Evolutionary conservation across 2,113 vertebrate species (phyloP).

Genomic region (Syngnathoides biaculeatus): DNA sequence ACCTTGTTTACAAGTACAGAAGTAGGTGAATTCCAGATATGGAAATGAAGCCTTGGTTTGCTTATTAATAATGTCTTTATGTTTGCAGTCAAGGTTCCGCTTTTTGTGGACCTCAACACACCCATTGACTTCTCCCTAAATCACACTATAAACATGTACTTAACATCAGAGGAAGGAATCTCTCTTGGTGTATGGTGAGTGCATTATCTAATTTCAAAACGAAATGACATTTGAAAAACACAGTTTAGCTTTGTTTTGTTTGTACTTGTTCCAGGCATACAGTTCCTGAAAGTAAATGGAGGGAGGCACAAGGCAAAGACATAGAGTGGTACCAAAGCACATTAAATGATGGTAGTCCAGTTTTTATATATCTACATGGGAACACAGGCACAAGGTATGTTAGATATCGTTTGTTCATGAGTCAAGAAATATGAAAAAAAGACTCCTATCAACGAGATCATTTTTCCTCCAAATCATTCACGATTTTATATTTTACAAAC

Average conservation of each 20-base stretch:
- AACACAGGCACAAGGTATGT: constrained; percentile 80
- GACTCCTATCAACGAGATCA: constrained; percentile 5
- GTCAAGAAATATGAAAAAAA: neutral
- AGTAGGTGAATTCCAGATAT: constrained; percentile 37
- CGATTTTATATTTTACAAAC: constrained; percentile 16
- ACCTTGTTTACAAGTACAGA: constrained; percentile 50
- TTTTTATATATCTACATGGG: constrained; percentile 89
- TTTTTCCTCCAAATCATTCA: constrained; percentile 2
- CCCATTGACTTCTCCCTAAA: constrained; percentile 76
- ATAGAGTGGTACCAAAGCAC: constrained; percentile 80
- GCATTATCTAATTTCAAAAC: neutral
- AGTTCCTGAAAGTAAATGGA: constrained; percentile 71
- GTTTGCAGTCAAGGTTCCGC: constrained; percentile 73
- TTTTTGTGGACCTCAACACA: constrained; percentile 74
- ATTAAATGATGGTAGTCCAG: constrained; percentile 75
- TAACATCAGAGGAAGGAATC: constrained; percentile 76
- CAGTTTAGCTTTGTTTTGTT: constrained; percentile 14
- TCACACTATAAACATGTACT: constrained; percentile 83
- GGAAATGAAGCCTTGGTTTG: neutral
- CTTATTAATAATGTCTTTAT: neutral
- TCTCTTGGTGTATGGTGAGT: constrained; percentile 84
- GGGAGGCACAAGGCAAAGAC: constrained; percentile 78
- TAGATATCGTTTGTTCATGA: constrained; percentile 26
- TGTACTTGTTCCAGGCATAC: constrained; percentile 76
- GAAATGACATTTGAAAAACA: constrained; percentile 4